These are phyloP conservation scores for Drosophila suboccidentalis DNA, from an alignment of 2,888 invertebrate species.

Conservation along the genomic window DNA sequence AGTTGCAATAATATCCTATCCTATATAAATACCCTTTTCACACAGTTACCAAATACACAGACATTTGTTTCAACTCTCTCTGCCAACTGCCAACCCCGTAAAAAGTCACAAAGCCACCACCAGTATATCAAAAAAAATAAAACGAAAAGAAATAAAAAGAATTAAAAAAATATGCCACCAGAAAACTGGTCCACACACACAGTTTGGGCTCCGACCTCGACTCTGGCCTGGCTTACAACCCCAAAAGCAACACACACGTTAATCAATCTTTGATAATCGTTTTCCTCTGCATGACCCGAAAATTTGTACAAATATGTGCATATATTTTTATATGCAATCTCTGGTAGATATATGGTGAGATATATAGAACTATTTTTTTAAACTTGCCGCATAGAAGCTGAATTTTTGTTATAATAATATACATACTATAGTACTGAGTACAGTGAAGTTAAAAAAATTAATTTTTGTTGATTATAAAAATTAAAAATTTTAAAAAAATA, in stretches of 20 bases:
- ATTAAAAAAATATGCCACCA: slow-evolving; percentile 23
- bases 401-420: no score
- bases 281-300: slow-evolving; percentile 45
- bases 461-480: no score
- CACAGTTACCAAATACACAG: slow-evolving; percentile 34
- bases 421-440: no score
- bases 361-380: slow-evolving; percentile 12
- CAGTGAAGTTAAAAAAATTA: no score
- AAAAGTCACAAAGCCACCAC: slow-evolving; percentile 75
- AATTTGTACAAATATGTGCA: slow-evolving; percentile 23
- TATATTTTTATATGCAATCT: not conserved
- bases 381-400: slow-evolving; percentile 36
- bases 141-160: slow-evolving; percentile 9
- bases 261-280: slow-evolving; percentile 77
- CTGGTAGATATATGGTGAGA: not conserved
- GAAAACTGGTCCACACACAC: slow-evolving; percentile 27
- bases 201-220: slow-evolving; percentile 32
- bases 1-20: slow-evolving; percentile 48
- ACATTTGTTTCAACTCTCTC: slow-evolving; percentile 57
- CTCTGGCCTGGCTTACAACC: slow-evolving; percentile 33
- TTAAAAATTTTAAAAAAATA: no score
- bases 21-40: slow-evolving; percentile 59
- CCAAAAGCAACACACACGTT: slow-evolving; percentile 49
- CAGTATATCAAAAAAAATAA: slow-evolving; percentile 10
- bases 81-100: slow-evolving; percentile 34